Evolutionary conservation across 2,113 vertebrate species (phyloP).

Genomic region (Dipodomys ordii): DNA sequence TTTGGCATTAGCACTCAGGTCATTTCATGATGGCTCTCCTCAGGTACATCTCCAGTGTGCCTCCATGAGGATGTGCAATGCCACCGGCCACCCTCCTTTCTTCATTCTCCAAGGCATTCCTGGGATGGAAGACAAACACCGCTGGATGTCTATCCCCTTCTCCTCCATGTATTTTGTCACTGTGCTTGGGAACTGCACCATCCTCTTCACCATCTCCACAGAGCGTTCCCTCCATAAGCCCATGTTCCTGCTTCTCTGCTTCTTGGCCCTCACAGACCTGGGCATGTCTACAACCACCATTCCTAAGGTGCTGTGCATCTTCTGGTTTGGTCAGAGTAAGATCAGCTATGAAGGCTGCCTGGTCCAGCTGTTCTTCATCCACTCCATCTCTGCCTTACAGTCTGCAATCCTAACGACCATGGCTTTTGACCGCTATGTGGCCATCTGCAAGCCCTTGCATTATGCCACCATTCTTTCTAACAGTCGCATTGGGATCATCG

Average conservation of each 20-base stretch:
- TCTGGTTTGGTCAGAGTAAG: conserved; percentile 74
- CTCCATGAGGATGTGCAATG: conserved; percentile 61
- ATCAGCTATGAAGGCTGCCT: conserved; percentile 79
- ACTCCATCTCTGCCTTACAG: conserved; percentile 75
- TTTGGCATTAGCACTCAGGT: background rate
- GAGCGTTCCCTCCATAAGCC: conserved; percentile 73
- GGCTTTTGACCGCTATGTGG: conserved; percentile 79
- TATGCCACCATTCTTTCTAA: conserved; percentile 78
- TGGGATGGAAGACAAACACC: conserved; percentile 76
- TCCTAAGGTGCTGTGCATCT: conserved; percentile 76
- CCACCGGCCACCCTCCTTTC: conserved; percentile 28
- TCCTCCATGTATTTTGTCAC: conserved; percentile 78
- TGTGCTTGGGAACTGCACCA: conserved; percentile 71
- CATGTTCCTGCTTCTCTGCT: conserved; percentile 76
- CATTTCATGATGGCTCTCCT: background rate
- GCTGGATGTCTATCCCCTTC: conserved; percentile 80
- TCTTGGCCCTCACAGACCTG: conserved; percentile 74
- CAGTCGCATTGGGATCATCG: conserved; percentile 62
- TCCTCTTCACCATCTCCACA: conserved; percentile 70
- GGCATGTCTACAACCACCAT: conserved; percentile 76
- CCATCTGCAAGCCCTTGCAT: conserved; percentile 73
- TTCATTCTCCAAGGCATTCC: conserved; percentile 75
- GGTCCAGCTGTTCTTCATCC: conserved; percentile 81
- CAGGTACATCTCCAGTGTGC: background rate
- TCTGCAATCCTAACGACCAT: conserved; percentile 74